A percentile compares a stretch with the other conserved stretches of the same genome.
phyloP scores from a whole-genome alignment of 2,113 vertebrate species.

The mouse (Mus musculus) region DNA sequence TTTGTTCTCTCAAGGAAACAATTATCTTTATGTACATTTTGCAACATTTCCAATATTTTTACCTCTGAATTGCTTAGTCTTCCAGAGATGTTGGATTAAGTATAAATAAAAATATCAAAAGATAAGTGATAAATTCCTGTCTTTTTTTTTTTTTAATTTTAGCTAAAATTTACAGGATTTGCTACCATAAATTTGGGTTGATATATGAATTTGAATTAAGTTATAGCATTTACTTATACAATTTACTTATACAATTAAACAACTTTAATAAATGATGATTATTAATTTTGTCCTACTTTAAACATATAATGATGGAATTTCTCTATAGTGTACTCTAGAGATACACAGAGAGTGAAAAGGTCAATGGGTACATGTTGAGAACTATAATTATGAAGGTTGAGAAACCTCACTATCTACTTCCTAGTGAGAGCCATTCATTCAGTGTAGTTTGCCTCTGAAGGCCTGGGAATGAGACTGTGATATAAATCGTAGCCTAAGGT shows the following conservation, averaged over 20 bases:
- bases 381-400: no score
- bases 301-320: neutral
- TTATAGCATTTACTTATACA: neutral
- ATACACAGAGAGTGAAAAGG: no score
- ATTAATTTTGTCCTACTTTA: neutral
- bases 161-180: neutral
- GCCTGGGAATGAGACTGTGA: no score
- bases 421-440: no score
- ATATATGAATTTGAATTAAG: neutral
- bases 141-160: neutral
- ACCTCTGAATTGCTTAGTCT: neutral
- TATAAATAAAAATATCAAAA: neutral
- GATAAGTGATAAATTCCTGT: neutral
- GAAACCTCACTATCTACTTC: no score
- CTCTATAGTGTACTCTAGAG: no score
- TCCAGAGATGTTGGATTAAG: neutral
- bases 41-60: neutral
- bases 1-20: neutral
- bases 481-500: no score
- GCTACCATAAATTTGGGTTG: neutral
- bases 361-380: no score
- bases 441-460: no score
- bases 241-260: neutral
- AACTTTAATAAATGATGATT: neutral
- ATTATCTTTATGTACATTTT: neutral